phyloP scores from a whole-genome alignment of 2,113 vertebrate species.

The Apus apus region DNA sequence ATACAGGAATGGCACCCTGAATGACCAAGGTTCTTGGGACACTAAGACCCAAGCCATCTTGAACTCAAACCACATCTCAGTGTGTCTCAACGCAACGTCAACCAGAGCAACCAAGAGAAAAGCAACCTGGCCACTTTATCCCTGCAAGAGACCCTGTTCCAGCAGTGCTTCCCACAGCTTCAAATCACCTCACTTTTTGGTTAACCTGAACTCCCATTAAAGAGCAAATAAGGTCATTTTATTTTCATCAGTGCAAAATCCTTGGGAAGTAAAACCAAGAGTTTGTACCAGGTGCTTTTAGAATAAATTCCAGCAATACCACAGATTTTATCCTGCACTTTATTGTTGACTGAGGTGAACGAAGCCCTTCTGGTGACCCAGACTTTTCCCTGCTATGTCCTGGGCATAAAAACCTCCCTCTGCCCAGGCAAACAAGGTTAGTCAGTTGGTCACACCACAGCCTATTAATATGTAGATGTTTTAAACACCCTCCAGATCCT shows the following conservation, averaged over 20 bases:
- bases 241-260: not conserved
- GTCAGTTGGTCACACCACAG: not conserved
- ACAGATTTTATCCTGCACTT: slow-evolving; percentile 19
- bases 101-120: not conserved
- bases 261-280: not conserved
- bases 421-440: not conserved
- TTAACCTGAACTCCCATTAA: not conserved
- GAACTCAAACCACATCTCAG: not conserved
- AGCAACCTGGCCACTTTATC: accelerated
- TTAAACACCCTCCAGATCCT: not conserved
- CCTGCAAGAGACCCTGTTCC: not conserved
- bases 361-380: not conserved
- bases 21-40: not conserved
- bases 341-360: not conserved
- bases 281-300: not conserved
- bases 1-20: not conserved
- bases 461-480: not conserved
- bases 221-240: not conserved
- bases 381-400: not conserved
- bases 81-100: not conserved
- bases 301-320: not conserved
- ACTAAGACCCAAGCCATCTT: not conserved
- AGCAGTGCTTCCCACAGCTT: not conserved
- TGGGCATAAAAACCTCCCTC: not conserved
- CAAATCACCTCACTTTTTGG: not conserved